Conservation (phyloP, 2,888 invertebrate species). For the Amphipoea oculea region DNA sequence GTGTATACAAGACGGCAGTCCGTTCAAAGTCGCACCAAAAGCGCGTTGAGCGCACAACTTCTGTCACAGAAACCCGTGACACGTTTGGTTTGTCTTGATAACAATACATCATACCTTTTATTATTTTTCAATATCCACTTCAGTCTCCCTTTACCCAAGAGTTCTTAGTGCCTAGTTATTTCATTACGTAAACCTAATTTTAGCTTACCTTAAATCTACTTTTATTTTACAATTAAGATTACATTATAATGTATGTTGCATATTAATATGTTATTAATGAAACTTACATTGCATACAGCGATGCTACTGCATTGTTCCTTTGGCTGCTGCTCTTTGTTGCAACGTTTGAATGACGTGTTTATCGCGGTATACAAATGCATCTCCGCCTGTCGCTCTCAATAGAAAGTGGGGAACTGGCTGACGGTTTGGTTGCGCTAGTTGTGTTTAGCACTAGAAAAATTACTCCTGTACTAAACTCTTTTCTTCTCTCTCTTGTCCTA, state of each 20-base stretch:
- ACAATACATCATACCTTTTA: background rate
- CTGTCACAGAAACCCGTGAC: background rate
- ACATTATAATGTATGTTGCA: background rate
- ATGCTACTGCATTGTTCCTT: background rate
- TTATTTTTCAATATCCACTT: background rate
- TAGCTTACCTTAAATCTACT: background rate
- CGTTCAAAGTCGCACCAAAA: background rate
- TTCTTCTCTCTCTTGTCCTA: too few relatives aligned
- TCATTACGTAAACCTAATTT: background rate
- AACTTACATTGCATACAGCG: background rate
- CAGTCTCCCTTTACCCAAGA: background rate
- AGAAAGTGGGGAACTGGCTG: constrained; percentile 2
- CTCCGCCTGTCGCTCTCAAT: background rate
- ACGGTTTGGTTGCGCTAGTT: constrained; percentile 2
- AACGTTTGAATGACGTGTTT: constrained; percentile 22
- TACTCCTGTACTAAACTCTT: background rate
- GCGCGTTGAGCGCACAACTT: background rate
- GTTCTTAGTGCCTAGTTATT: background rate
- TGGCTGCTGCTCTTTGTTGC: constrained; percentile 15
- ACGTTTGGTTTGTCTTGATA: background rate
- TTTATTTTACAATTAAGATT: background rate
- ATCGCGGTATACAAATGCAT: constrained; percentile 20
- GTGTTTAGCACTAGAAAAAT: background rate
- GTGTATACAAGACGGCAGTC: background rate
- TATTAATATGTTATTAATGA: background rate